A percentile compares a stretch with the other conserved stretches of the same genome.
phyloP scores from a whole-genome alignment of 2,888 invertebrate genomes.

The Trichopoda pennipes region DNA sequence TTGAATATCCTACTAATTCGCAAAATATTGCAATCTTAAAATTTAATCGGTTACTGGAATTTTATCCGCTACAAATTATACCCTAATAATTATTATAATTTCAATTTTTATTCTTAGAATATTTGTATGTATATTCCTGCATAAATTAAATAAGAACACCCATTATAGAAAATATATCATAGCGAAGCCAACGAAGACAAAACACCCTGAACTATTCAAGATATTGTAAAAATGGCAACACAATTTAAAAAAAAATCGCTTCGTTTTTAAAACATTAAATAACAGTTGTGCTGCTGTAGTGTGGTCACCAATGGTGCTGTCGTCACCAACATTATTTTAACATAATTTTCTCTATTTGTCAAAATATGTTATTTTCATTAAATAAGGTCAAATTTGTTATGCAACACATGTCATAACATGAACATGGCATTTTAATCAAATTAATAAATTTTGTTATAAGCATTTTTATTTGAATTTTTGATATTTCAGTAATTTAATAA shows the following conservation, averaged over 20 bases:
- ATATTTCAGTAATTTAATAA: too few relatives aligned
- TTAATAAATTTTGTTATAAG: too few relatives aligned
- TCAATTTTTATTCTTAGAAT: not conserved
- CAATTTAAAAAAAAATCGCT: not conserved
- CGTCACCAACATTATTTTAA: not conserved
- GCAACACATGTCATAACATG: too few relatives aligned
- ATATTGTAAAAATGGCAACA: not conserved
- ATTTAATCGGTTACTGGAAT: too few relatives aligned
- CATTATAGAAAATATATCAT: not conserved
- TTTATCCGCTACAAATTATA: too few relatives aligned
- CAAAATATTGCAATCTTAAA: too few relatives aligned
- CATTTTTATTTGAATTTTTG: too few relatives aligned
- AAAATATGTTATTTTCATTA: not conserved
- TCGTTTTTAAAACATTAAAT: not conserved
- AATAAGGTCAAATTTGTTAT: not conserved
- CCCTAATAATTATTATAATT: too few relatives aligned
- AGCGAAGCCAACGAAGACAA: not conserved
- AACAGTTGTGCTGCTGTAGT: not conserved
- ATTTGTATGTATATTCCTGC: not conserved
- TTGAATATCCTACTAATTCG: too few relatives aligned
- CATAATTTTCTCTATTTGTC: not conserved
- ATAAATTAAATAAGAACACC: not conserved
- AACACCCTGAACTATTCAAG: not conserved
- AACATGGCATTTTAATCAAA: too few relatives aligned
- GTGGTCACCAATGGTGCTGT: not conserved